Evolutionary conservation across 2,113 vertebrate species (phyloP), one percentile per base, ranked within the genome.

Genomic region (Pandion haliaetus): DNA sequence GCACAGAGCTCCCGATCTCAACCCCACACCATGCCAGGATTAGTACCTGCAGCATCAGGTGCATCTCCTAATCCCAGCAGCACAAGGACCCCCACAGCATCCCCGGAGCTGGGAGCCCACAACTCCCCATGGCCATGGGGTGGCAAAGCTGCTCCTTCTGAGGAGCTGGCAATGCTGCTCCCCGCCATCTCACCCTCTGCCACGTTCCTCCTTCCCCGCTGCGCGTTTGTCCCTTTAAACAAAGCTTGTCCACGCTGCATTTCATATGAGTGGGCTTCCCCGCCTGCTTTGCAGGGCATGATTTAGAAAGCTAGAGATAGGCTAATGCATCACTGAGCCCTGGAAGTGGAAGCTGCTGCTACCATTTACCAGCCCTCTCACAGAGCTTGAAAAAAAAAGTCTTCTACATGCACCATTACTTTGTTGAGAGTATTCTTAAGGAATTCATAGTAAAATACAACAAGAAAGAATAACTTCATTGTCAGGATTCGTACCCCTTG

Each of bases 211-310:
- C 1, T 7, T 24, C 31, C 49, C 36, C 1, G 0, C 45, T 5
- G 18, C 45, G 15, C 1, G 0, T 54, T 47, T 5, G 25, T 38
- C 26, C 25, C 21, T 49, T 72, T 34, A 59, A 62, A 12, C 52
- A 31, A 36, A 65, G 7, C 28, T 66, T 13, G 8, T 18, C 40
- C 28, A 10, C 2, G 3, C 28, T 12, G 2, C 2, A 11, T 15
- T 61, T 34, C 2, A 1, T 1, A 29, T 1, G 9, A 44, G 14
- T 19, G 9, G 19, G 32, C 5, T 66, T 59, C 49, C 31, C 55
- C 12, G 2, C 57, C 61, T 4, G 14, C 66, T 20, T 19, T 1
- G 36, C 5, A 0, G 31, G 2, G 18, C 5, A 1, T 1, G 7
- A 26, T n/a, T 47, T 16, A 23, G 18, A 44, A 59, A 47, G 29